Evolutionary conservation across 2,888 invertebrate species (phyloP).

Genomic region (Chorisops tibialis): DNA sequence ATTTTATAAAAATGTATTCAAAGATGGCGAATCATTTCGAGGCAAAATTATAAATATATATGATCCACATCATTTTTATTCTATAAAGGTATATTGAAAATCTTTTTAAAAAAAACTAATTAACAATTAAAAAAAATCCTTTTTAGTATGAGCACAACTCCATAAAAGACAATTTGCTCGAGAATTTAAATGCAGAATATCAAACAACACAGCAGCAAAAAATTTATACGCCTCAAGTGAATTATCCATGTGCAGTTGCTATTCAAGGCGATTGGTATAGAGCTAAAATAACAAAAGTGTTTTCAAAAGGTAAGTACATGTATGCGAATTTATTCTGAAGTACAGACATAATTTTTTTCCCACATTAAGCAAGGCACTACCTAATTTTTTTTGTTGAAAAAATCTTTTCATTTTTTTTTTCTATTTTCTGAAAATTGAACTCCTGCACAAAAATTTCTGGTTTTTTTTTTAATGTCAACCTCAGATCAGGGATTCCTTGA

Average conservation of each 20-base stretch:
- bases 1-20: constrained; percentile 36
- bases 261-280: constrained; percentile 43
- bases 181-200: constrained; percentile 36
- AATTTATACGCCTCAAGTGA: constrained; percentile 43
- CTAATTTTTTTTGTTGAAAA: too few relatives aligned
- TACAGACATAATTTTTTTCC: too few relatives aligned
- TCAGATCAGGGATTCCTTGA: too few relatives aligned
- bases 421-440: too few relatives aligned
- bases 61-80: constrained; percentile 65
- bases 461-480: too few relatives aligned
- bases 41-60: constrained; percentile 60
- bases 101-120: not conserved
- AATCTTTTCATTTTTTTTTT: too few relatives aligned
- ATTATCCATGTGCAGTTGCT: constrained; percentile 42
- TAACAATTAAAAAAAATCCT: not conserved
- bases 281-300: constrained; percentile 40
- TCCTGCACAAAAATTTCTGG: too few relatives aligned
- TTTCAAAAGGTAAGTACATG: constrained; percentile 38
- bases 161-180: constrained; percentile 28
- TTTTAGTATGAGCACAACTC: constrained; percentile 36
- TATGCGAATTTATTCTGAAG: too few relatives aligned
- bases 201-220: constrained; percentile 41
- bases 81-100: constrained; percentile 57
- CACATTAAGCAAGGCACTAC: too few relatives aligned
- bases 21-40: constrained; percentile 41